These are phyloP conservation scores for Caenorhabditis sp. DNA, from an alignment of 2,888 invertebrate genomes.

Conservation along the genomic window DNA sequence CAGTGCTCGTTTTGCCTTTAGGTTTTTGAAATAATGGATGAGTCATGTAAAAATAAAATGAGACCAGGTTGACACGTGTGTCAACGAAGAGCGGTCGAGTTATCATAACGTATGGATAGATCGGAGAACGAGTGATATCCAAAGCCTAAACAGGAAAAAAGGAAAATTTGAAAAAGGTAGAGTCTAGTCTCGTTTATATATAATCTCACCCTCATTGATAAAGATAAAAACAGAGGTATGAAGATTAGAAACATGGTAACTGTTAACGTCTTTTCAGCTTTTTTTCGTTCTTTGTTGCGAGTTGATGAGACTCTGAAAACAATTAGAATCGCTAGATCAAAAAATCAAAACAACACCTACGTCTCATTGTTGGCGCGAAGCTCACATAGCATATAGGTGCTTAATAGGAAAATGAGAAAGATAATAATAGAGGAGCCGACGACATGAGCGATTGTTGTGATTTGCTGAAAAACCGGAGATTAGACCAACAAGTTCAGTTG, in stretches of 20 bases:
- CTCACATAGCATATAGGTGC: conserved; percentile 5
- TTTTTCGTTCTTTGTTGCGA: neutral
- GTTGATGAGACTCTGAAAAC: neutral
- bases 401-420: neutral
- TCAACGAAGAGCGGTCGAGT: conserved; percentile 15
- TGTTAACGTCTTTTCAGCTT: conserved; percentile 12
- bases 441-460: neutral
- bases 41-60: conserved; percentile 14
- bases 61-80: conserved; percentile 16
- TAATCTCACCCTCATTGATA: conserved; percentile 2
- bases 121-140: conserved; percentile 1
- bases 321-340: neutral
- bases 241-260: conserved; percentile 16
- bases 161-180: too few species aligned
- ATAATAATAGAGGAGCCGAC: neutral
- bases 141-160: conserved; percentile 6
- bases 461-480: neutral
- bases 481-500: too few species aligned
- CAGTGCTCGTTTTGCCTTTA: too few species aligned
- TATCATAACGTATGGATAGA: conserved; percentile 11
- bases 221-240: conserved; percentile 6
- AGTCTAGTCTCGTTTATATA: too few species aligned
- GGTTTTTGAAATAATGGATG: conserved; percentile 17
- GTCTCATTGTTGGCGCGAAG: neutral
- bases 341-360: neutral